Evolutionary conservation across 2,797 vertebrate species (phyloP).

Genomic region (Bucorvus abyssinicus): DNA sequence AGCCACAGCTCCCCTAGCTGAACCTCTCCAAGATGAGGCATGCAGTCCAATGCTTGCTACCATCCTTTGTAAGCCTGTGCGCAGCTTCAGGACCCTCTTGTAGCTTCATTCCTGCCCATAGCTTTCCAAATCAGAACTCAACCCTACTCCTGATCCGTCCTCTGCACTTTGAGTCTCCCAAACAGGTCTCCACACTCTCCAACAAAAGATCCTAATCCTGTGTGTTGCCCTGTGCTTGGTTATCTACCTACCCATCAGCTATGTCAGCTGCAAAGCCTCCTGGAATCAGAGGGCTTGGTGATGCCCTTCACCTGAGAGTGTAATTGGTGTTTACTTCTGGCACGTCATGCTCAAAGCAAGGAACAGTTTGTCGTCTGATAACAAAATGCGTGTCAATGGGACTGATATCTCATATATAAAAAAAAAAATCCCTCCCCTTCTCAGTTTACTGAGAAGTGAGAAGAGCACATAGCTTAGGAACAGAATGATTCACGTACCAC

Average conservation of each 20-base stretch:
- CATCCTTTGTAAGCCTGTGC: neutral
- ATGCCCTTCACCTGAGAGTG: neutral
- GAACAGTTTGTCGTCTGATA: neutral
- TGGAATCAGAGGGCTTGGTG: neutral
- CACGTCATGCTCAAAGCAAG: neutral
- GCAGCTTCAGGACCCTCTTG: neutral
- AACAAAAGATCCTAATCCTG: neutral
- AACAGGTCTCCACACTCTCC: neutral
- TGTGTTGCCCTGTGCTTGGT: neutral
- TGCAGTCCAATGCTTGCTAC: neutral
- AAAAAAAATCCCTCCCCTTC: neutral
- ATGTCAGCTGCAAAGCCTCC: neutral
- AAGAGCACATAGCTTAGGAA: neutral
- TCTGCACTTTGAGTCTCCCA: neutral
- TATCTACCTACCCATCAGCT: neutral
- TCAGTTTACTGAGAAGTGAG: constrained; percentile 48
- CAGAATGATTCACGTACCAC: neutral
- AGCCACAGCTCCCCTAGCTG: neutral
- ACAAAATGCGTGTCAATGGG: neutral
- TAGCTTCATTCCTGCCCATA: neutral
- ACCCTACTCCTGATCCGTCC: neutral
- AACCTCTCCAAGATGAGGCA: neutral
- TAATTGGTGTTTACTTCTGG: neutral
- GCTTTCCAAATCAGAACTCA: neutral
- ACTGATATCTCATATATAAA: neutral